Conservation (phyloP, 2,113 vertebrate species). For the Phycodurus eques region DNA sequence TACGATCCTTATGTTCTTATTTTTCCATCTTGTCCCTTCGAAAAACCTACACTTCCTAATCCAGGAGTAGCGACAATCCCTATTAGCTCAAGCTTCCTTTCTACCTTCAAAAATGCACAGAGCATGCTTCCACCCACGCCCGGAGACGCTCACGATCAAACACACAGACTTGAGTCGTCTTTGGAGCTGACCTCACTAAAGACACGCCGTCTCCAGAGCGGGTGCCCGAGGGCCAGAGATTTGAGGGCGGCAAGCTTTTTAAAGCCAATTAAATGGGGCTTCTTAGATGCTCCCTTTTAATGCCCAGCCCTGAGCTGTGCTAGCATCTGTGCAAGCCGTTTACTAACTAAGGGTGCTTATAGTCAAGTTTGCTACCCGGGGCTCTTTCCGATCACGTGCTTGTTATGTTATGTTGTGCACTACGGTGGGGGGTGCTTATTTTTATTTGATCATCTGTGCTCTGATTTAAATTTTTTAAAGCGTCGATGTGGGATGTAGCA, state of each 20-base stretch:
- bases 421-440: constrained; percentile 12
- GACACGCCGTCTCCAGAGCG: constrained; percentile 63
- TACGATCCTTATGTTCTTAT: constrained; percentile 8
- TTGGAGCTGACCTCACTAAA: constrained; percentile 67
- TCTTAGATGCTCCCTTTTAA: constrained; percentile 76
- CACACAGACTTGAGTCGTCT: constrained; percentile 59
- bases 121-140: constrained; percentile 35
- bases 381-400: constrained; percentile 36
- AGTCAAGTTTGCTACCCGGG: constrained; percentile 43
- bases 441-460: constrained; percentile 22
- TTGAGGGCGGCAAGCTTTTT: constrained; percentile 78
- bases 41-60: constrained; percentile 29
- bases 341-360: constrained; percentile 45
- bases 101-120: constrained; percentile 31
- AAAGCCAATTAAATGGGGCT: constrained; percentile 81
- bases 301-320: constrained; percentile 65
- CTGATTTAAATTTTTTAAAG: constrained; percentile 24
- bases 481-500: background rate
- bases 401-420: constrained; percentile 38
- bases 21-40: constrained; percentile 21
- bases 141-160: constrained; percentile 59
- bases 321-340: constrained; percentile 51
- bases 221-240: constrained; percentile 74
- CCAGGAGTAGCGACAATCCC: constrained; percentile 32
- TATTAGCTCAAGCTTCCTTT: constrained; percentile 40